These are phyloP conservation scores for Triplophysa tibetana DNA, from an alignment of 2,113 vertebrate species.

Conservation along the genomic window DNA sequence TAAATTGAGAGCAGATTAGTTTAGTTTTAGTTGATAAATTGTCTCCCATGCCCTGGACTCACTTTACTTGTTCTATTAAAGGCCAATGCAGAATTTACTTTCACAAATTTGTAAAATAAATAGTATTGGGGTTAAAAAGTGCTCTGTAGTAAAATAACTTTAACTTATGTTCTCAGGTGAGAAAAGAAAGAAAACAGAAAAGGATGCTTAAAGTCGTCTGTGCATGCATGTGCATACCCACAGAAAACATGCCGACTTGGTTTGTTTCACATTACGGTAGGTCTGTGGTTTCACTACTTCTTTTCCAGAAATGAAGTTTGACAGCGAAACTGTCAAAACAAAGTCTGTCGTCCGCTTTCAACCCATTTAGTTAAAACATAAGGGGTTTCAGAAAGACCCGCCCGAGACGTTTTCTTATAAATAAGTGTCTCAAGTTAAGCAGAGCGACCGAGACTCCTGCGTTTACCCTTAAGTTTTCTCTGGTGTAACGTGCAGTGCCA, in stretches of 20 bases:
- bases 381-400: background rate
- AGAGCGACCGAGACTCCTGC: background rate
- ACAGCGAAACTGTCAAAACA: conserved; percentile 34
- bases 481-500: conserved; percentile 4
- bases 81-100: too few relatives aligned
- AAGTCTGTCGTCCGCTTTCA: conserved; percentile 9
- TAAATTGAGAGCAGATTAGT: too few relatives aligned
- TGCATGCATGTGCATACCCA: too few relatives aligned
- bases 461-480: conserved; percentile 26
- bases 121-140: too few relatives aligned
- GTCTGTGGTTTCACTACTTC: background rate
- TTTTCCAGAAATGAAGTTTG: conserved; percentile 18
- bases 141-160: too few relatives aligned
- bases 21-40: too few relatives aligned
- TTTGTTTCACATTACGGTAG: background rate
- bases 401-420: background rate
- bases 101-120: too few relatives aligned
- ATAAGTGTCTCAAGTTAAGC: background rate
- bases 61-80: too few relatives aligned
- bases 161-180: too few relatives aligned
- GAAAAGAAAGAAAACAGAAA: too few relatives aligned
- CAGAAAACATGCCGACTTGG: background rate
- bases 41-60: too few relatives aligned
- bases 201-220: background rate
- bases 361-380: conserved; percentile 11